Base-by-base conservation (phyloP, 2,113 vertebrate species). In the Notiomystis cincta region DNA sequence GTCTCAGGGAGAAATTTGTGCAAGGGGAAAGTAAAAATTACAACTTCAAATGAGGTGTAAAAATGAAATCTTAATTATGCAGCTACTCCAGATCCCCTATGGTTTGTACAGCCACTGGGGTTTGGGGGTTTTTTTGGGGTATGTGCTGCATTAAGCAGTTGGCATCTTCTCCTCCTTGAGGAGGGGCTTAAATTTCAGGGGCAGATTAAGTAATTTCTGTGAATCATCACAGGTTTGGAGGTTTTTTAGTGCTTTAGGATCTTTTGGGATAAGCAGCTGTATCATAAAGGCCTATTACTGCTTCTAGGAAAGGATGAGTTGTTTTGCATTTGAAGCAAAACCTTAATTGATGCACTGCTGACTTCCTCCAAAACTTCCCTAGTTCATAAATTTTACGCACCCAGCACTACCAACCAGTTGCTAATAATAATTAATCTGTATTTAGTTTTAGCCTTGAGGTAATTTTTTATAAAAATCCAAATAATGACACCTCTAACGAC, bases 241-340 rank as follows among this genome's bases (percentile, higher is more conserved):
- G 27, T 21, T 37, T 71, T 90, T 23, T 16, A 47, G 67, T 44
- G 60, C 64, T 87, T 87, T 27, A 45, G 80, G 77, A 94, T 71
- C 84, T 77, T 94, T 57, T 60, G 53, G 93, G 87, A 89, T 67
- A 72, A 95, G 61, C n/a, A 94, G 81, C 65, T 94, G 22, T 37
- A 53, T 65, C 82, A 9, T 33, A 82, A 84, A 93, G 48, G 48
- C 77, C 25, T 37, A 58, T 83, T 58, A 69, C n/a, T 66, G 76
- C 82, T 92, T 71, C 61, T 44, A 73, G 91, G 42, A 75, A 76
- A 76, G 70, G 87, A 62, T 31, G 80, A 65, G 56, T 40, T 93
- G 69, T 47, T 96, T 87, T 93, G 94, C 81, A 87, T 84, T 82
- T 78, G 87, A 94, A 95, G 84, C 53, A 91, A 53, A 89, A 51